A percentile compares a stretch with the other conserved stretches of the same genome.
Conservation (phyloP, 2,888 invertebrate genomes). For the Chrysotoxum bicinctum region DNA sequence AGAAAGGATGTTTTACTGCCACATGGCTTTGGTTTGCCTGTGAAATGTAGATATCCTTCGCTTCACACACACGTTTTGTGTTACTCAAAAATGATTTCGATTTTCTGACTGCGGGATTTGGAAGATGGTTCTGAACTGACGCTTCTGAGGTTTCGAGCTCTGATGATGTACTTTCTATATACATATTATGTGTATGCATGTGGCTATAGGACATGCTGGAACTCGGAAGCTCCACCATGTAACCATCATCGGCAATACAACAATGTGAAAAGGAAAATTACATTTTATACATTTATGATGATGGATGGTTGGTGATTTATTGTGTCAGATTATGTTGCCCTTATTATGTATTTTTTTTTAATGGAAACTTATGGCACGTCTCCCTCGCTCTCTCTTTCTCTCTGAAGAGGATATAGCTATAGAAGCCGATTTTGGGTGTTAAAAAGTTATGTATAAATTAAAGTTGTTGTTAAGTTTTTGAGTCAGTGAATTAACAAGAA, state of each 20-base stretch:
- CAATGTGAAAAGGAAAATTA: conserved; percentile 49
- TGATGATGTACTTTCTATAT: conserved; percentile 9
- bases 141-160: conserved; percentile 16
- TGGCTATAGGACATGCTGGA: not conserved
- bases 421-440: too few species aligned
- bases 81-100: conserved; percentile 21
- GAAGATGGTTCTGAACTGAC: not conserved
- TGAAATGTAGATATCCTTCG: conserved; percentile 9
- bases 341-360: conserved; percentile 18
- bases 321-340: conserved; percentile 43
- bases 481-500: too few species aligned
- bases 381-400: not conserved
- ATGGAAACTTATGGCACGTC: conserved; percentile 4
- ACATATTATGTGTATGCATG: not conserved
- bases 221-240: not conserved
- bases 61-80: not conserved
- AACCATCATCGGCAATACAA: conserved; percentile 13
- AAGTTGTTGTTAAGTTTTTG: too few species aligned
- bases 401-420: not conserved
- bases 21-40: not conserved
- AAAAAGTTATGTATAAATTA: too few species aligned
- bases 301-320: conserved; percentile 69
- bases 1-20: conserved; percentile 18
- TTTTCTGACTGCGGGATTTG: conserved; percentile 20
- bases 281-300: conserved; percentile 68